Evolutionary conservation across 2,888 invertebrate genomes (phyloP).

Genomic region (Drosophila glabriapex): DNA sequence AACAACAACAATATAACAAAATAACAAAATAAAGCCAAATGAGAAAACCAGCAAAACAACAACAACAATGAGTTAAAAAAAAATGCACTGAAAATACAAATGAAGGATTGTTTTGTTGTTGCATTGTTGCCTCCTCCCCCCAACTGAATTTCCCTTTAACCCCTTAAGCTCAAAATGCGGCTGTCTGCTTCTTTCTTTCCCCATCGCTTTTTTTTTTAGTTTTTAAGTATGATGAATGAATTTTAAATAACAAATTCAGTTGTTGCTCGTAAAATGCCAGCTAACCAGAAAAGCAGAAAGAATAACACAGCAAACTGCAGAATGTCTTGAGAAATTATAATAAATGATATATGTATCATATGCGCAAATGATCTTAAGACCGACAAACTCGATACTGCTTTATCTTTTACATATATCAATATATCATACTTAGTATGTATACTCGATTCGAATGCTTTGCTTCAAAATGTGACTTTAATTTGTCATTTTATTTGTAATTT

Average conservation of each 20-base stretch:
- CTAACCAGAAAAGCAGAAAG: constrained; percentile 11
- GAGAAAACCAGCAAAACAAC: constrained; percentile 8
- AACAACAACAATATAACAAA: constrained; percentile 23
- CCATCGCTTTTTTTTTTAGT: background rate
- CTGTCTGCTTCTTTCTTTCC: constrained; percentile 23
- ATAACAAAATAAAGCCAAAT: constrained; percentile 14
- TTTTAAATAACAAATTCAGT: constrained; percentile 73
- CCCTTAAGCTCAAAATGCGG: background rate
- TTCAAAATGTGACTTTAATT: background rate
- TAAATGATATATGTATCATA: constrained; percentile 51
- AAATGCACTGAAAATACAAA: constrained; percentile 65
- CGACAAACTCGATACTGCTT: background rate
- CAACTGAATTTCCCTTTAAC: background rate
- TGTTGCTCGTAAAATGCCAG: constrained; percentile 25
- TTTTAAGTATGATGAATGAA: constrained; percentile 78
- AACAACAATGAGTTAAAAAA: constrained; percentile 23
- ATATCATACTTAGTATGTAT: background rate
- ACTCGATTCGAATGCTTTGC: background rate
- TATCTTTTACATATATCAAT: background rate
- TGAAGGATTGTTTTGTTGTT: constrained; percentile 65
- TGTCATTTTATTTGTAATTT: background rate
- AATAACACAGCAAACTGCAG: constrained; percentile 13
- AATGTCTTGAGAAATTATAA: constrained; percentile 45
- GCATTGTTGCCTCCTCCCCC: constrained; percentile 24
- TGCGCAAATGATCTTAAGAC: constrained; percentile 26